phyloP scores from a whole-genome alignment of 2,113 vertebrate genomes.

The Forbesichthys agassizii region DNA sequence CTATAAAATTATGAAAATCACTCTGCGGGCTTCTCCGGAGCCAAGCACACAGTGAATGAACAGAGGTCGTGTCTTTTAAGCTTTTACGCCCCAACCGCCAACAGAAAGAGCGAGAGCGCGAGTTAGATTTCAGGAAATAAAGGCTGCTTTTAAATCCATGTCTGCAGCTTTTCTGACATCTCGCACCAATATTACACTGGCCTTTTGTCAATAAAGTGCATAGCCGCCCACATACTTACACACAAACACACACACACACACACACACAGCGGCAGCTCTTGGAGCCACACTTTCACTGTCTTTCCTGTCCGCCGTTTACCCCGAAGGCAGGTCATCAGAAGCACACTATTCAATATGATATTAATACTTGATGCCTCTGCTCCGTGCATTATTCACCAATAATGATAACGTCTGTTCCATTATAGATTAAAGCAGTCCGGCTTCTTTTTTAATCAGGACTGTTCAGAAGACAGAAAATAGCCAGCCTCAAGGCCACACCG shows the following conservation, averaged over 20 bases:
- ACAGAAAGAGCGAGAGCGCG: neutral
- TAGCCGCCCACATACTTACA: conserved; percentile 3
- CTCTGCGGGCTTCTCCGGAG: neutral
- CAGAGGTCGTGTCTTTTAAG: conserved; percentile 1
- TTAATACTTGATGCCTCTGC: conserved; percentile 77
- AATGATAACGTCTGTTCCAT: conserved; percentile 77
- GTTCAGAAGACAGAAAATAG: conserved; percentile 54
- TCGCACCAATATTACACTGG: conserved; percentile 41
- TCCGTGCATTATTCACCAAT: conserved; percentile 78
- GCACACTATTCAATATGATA: conserved; percentile 72
- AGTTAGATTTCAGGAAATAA: conserved; percentile 7
- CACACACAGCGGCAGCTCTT: neutral
- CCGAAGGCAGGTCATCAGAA: conserved; percentile 70
- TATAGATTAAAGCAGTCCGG: conserved; percentile 71
- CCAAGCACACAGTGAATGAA: neutral
- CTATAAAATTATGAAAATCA: neutral
- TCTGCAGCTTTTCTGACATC: conserved; percentile 26
- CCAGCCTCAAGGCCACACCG: conserved; percentile 14
- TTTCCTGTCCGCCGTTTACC: conserved; percentile 47
- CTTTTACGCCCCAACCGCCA: neutral
- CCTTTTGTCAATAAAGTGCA: conserved; percentile 42
- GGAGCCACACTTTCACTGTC: neutral
- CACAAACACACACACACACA: neutral
- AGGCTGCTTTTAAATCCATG: conserved; percentile 19
- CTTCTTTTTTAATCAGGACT: conserved; percentile 61